Conservation (phyloP, 2,888 invertebrate species). For the Ormyrus thymus region DNA sequence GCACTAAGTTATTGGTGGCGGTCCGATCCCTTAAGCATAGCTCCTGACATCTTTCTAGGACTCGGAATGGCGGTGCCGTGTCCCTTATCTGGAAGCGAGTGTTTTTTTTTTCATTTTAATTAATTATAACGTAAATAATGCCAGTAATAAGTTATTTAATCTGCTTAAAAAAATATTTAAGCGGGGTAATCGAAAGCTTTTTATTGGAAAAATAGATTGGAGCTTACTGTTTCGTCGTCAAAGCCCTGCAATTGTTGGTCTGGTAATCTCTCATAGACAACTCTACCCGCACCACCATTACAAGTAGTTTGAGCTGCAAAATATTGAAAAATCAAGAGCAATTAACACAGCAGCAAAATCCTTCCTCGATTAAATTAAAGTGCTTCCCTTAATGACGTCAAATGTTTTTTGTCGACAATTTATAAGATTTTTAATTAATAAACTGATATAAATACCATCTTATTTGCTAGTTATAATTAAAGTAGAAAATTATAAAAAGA, state of each 20-base stretch:
- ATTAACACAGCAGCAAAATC: neutral
- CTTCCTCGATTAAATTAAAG: neutral
- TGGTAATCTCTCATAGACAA: slow-evolving; percentile 91
- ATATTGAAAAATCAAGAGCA: neutral
- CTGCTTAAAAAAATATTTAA: too few relatives aligned
- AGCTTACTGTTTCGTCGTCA: slow-evolving; percentile 89
- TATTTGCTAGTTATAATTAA: neutral
- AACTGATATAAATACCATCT: too few relatives aligned
- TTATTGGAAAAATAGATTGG: neutral
- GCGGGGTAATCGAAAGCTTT: neutral
- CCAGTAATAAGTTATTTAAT: neutral
- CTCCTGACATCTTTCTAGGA: slow-evolving; percentile 92
- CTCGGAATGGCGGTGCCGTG: slow-evolving; percentile 89
- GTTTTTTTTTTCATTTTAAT: neutral
- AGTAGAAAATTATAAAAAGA: neutral
- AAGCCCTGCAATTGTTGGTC: slow-evolving; percentile 93
- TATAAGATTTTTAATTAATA: neutral
- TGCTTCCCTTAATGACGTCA: too few relatives aligned
- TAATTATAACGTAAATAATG: neutral
- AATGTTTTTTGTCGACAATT: too few relatives aligned
- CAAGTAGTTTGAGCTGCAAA: slow-evolving; percentile 89
- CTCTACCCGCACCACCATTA: slow-evolving; percentile 91
- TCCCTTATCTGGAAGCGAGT: slow-evolving; percentile 80
- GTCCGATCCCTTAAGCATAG: slow-evolving; percentile 88
- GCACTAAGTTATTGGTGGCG: slow-evolving; percentile 86